phyloP scores from a whole-genome alignment of 2,113 vertebrate species.

The Seriola rivoliana region DNA sequence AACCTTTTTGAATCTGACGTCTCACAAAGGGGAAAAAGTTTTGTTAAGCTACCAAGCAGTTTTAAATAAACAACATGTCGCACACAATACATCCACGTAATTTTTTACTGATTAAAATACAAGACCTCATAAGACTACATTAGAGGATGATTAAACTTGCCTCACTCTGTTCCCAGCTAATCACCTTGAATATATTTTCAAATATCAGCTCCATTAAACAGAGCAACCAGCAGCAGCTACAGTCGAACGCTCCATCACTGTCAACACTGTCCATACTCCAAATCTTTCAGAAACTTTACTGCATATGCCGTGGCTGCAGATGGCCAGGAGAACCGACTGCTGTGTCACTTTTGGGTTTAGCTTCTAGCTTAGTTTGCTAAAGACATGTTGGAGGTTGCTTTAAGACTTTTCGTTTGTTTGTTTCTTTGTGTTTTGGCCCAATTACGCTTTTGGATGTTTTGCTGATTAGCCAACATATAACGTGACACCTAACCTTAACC shows the following conservation, averaged over 20 bases:
- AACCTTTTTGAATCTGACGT: not conserved
- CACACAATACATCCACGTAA: not conserved
- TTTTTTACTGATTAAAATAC: not conserved
- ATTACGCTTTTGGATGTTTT: not conserved
- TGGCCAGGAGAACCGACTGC: not conserved
- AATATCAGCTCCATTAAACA: constrained; percentile 6
- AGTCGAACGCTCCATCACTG: not conserved
- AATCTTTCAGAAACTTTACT: constrained; percentile 5
- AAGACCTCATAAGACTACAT: not conserved
- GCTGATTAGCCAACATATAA: not conserved
- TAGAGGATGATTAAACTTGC: not conserved
- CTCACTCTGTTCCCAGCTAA: not conserved
- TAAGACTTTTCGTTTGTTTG: not conserved
- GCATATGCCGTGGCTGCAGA: not conserved
- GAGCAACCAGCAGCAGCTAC: not conserved
- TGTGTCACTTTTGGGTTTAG: not conserved
- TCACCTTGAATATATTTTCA: not conserved
- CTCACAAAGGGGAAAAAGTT: not conserved
- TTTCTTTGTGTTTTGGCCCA: too few species aligned
- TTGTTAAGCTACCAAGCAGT: not conserved
- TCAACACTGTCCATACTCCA: not conserved
- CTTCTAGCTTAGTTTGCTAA: not conserved
- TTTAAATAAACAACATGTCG: not conserved
- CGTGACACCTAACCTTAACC: not conserved
- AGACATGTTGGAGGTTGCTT: not conserved